A percentile compares a stretch with the other conserved stretches of the same genome.
These are phyloP conservation scores for Ochropacha duplaris DNA, from an alignment of 2,888 invertebrate genomes.

Conservation along the genomic window DNA sequence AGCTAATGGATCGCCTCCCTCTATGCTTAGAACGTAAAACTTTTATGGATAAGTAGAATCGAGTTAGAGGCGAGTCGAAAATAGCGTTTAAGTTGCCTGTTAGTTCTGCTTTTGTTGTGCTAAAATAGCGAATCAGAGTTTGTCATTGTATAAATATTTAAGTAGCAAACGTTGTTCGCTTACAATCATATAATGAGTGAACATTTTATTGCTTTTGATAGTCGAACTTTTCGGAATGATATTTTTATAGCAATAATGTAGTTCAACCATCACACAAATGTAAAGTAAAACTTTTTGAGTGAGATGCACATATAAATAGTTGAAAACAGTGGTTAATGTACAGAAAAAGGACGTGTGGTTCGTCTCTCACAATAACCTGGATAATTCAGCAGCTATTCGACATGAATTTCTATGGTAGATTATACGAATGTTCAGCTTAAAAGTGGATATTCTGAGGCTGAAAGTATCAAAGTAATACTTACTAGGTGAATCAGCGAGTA, in stretches of 20 bases:
- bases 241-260: neutral
- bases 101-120: constrained; percentile 49
- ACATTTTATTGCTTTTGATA: neutral
- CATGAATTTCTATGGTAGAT: too few species aligned
- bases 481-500: constrained; percentile 93
- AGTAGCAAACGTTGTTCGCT: neutral
- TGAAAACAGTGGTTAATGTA: too few species aligned
- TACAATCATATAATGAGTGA: neutral
- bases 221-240: neutral
- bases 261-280: too few species aligned
- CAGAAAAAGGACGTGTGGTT: too few species aligned
- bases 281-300: too few species aligned
- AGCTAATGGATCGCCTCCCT: constrained; percentile 75
- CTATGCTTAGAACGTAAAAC: constrained; percentile 72
- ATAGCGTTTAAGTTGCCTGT: constrained; percentile 60
- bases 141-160: constrained; percentile 28
- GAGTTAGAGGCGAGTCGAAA: constrained; percentile 68
- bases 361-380: too few species aligned
- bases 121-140: constrained; percentile 41
- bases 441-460: neutral
- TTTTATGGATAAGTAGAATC: constrained; percentile 75
- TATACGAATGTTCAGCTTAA: too few species aligned
- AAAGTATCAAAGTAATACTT: constrained; percentile 68
- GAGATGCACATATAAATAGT: too few species aligned
- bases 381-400: too few species aligned